phyloP scores from a whole-genome alignment of 1,140 invertebrate species.

The Neuroterus valhalla region DNA sequence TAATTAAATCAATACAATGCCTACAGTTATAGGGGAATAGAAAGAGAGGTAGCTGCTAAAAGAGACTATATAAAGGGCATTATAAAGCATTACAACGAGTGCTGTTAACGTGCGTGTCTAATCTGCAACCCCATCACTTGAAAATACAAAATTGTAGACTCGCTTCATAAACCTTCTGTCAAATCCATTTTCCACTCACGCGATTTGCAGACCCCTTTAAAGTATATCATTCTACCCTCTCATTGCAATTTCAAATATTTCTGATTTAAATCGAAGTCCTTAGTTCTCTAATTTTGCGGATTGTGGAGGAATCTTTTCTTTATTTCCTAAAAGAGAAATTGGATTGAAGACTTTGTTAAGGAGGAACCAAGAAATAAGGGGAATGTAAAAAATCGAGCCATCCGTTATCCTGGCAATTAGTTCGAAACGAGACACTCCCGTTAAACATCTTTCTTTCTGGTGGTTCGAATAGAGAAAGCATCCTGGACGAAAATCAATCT shows the following conservation, averaged over 20 bases:
- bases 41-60: neutral
- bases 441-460: conserved; percentile 26
- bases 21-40: neutral
- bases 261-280: neutral
- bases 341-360: neutral
- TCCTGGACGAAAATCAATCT: conserved; percentile 47
- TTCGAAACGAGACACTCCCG: conserved; percentile 15
- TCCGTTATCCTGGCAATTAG: conserved; percentile 26
- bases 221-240: neutral
- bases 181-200: conserved; percentile 66
- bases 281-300: neutral
- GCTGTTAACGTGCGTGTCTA: conserved; percentile 74
- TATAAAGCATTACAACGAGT: conserved; percentile 74
- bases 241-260: neutral
- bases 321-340: neutral
- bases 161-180: conserved; percentile 71
- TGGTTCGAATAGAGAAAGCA: neutral
- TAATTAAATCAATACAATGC: conserved; percentile 5
- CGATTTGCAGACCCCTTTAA: conserved; percentile 6
- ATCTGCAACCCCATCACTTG: conserved; percentile 66
- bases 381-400: conserved; percentile 13
- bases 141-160: conserved; percentile 71
- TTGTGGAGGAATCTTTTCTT: neutral
- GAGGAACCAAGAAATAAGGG: neutral
- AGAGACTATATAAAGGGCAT: conserved; percentile 56